Conservation (phyloP, 2,113 vertebrate species). For the Ameiurus melas region DNA sequence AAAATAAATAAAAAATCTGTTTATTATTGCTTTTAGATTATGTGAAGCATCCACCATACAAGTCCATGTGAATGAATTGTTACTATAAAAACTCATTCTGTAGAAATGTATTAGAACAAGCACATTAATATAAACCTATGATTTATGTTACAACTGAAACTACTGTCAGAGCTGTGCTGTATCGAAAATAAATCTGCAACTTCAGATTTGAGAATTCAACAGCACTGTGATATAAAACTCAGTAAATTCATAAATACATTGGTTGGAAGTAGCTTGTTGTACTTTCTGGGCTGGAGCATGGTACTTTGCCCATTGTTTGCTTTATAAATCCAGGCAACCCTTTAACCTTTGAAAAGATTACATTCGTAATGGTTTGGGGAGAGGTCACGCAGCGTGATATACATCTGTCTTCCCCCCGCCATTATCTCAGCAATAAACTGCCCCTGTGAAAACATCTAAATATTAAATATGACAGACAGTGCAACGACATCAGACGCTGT, state of each 20-base stretch:
- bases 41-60: neutral
- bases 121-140: neutral
- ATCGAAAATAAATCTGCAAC: neutral
- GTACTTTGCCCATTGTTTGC: constrained; percentile 40
- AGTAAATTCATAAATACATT: neutral
- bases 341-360: constrained; percentile 53
- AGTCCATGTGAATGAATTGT: neutral
- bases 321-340: constrained; percentile 55
- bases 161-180: neutral
- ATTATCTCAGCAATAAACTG: constrained; percentile 59
- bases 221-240: neutral
- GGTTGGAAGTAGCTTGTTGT: neutral
- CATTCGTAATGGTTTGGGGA: constrained; percentile 52
- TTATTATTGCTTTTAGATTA: neutral
- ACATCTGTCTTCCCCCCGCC: constrained; percentile 56
- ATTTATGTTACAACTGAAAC: neutral
- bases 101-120: neutral
- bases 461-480: constrained; percentile 65
- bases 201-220: neutral
- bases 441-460: constrained; percentile 64
- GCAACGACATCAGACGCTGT: constrained; percentile 56
- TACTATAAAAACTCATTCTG: neutral
- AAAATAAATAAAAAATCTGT: neutral
- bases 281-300: neutral
- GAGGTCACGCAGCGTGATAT: constrained; percentile 36